phyloP scores from a whole-genome alignment of 1,140 invertebrate genomes.

The Hylaeus volcanicus region DNA sequence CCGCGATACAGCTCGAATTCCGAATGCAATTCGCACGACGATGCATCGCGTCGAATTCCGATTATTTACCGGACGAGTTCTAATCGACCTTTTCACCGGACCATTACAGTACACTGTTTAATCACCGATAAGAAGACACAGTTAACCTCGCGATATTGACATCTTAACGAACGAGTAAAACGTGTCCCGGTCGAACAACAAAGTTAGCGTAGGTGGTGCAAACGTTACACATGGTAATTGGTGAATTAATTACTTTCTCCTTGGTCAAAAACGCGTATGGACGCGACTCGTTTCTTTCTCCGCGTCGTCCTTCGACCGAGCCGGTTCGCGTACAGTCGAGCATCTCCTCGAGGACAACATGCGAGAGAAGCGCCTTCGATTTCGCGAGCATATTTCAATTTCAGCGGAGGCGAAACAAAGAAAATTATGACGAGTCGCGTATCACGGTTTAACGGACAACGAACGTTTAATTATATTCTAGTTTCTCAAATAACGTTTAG shows the following conservation, averaged over 20 bases:
- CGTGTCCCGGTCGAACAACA: conserved; percentile 54
- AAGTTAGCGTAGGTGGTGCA: conserved; percentile 66
- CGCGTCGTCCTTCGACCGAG: no score
- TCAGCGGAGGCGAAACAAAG: no score
- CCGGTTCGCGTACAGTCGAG: no score
- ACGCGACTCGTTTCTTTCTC: neutral
- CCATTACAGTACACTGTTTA: conserved; percentile 55
- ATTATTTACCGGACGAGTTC: neutral
- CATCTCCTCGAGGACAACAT: no score
- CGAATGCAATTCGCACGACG: no score
- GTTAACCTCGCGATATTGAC: conserved; percentile 76
- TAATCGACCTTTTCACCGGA: conserved; percentile 19
- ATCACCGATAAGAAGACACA: conserved; percentile 65
- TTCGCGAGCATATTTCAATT: no score
- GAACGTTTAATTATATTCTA: no score
- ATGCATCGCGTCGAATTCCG: neutral
- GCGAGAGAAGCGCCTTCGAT: no score
- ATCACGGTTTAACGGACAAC: no score
- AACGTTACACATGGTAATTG: conserved; percentile 70
- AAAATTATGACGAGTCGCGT: no score
- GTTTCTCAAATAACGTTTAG: no score
- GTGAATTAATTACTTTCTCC: conserved; percentile 72
- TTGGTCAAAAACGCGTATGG: neutral
- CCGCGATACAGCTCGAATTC: no score
- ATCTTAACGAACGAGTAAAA: conserved; percentile 75